Conservation (phyloP, 2,888 invertebrate genomes). For the Meloe dianella region DNA sequence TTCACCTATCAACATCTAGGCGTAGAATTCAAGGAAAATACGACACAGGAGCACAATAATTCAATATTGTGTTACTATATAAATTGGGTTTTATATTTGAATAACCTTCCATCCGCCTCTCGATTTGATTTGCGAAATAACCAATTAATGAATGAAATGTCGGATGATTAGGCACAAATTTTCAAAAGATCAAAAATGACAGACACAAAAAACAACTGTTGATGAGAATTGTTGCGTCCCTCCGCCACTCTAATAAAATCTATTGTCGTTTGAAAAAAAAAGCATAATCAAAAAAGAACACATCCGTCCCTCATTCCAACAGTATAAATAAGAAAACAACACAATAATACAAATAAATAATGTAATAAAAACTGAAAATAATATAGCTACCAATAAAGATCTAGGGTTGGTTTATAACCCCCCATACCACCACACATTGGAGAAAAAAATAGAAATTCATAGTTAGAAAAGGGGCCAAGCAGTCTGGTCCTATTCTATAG, state of each 20-base stretch:
- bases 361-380: conserved; percentile 7
- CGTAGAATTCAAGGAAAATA: neutral
- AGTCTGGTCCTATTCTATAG: conserved; percentile 45
- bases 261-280: neutral
- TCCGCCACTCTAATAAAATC: neutral
- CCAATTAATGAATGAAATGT: conserved; percentile 6
- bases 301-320: conserved; percentile 5
- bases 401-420: neutral
- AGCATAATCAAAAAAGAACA: neutral
- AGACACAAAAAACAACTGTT: neutral
- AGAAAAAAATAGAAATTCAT: conserved; percentile 53
- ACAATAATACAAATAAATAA: conserved; percentile 1
- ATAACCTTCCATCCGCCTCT: neutral
- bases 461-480: conserved; percentile 54
- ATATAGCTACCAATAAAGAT: conserved; percentile 8
- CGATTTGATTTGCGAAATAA: conserved; percentile 5
- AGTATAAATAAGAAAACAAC: neutral
- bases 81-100: conserved; percentile 6
- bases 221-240: neutral
- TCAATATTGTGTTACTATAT: neutral
- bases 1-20: neutral
- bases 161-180: neutral
- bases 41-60: neutral
- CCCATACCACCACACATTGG: neutral
- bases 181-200: neutral